phyloP scores from a whole-genome alignment of 2,797 vertebrate genomes.

The Pangasius sanitwongsei region DNA sequence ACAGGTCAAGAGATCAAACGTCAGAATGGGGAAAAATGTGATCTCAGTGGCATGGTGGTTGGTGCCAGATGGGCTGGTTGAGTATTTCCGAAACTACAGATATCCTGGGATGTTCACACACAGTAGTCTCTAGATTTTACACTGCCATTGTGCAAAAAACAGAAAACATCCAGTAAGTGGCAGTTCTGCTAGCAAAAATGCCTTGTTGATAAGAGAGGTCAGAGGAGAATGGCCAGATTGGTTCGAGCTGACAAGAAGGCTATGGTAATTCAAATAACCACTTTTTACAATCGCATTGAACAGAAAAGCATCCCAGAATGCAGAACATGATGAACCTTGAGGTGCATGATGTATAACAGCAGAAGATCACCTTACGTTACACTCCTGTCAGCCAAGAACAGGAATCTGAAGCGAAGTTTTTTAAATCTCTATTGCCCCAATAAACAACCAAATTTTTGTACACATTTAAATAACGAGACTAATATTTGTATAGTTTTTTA shows the following conservation, averaged over 20 bases:
- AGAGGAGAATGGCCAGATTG: neutral
- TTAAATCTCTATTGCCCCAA: neutral
- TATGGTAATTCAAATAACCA: no score
- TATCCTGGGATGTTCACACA: neutral
- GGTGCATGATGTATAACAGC: neutral
- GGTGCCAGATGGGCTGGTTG: neutral
- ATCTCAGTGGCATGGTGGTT: neutral
- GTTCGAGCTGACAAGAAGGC: neutral
- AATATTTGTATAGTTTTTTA: neutral
- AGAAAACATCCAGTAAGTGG: neutral
- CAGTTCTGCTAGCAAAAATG: neutral
- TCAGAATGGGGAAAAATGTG: neutral
- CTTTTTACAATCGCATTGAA: no score
- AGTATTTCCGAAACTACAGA: neutral
- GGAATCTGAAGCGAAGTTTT: no score
- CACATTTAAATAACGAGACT: neutral
- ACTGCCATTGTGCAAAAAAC: neutral
- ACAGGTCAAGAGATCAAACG: neutral
- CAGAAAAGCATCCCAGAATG: neutral
- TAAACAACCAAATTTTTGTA: neutral
- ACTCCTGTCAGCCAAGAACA: neutral
- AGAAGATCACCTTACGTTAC: neutral
- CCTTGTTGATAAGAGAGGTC: neutral
- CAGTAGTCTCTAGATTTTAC: neutral
- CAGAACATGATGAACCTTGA: no score